Evolutionary conservation across 1,140 invertebrate genomes (phyloP).

Genomic region (Aethina tumida): DNA sequence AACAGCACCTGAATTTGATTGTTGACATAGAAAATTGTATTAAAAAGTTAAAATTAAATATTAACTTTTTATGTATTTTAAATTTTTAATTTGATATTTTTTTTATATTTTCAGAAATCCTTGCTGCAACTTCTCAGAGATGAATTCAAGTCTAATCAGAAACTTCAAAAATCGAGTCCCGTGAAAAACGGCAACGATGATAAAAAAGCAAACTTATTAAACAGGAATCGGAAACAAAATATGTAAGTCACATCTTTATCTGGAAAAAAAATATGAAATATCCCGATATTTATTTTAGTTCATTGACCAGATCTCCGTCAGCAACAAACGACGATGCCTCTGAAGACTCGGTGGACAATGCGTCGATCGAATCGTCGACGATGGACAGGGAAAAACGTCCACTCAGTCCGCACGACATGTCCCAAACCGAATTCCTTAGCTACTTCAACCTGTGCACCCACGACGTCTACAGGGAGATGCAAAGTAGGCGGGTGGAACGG

Average conservation of each 20-base stretch:
- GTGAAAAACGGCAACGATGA: slow-evolving; percentile 29
- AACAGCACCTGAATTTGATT: neutral
- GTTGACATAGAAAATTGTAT: neutral
- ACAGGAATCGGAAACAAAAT: slow-evolving; percentile 32
- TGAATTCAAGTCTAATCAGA: slow-evolving; percentile 27
- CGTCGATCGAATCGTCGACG: slow-evolving; percentile 20
- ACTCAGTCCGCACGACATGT: slow-evolving; percentile 26
- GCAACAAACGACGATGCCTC: slow-evolving; percentile 24
- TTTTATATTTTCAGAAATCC: slow-evolving; percentile 24
- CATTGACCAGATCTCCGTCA: slow-evolving; percentile 16
- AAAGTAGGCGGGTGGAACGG: slow-evolving; percentile 41
- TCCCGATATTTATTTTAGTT: slow-evolving; percentile 2
- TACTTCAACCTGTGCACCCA: slow-evolving; percentile 39
- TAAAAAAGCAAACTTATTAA: slow-evolving; percentile 24
- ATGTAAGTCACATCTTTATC: slow-evolving; percentile 26
- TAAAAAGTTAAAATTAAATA: neutral
- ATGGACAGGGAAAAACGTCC: slow-evolving; percentile 22
- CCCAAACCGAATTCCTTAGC: slow-evolving; percentile 33
- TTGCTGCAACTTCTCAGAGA: slow-evolving; percentile 29
- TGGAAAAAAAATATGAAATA: neutral
- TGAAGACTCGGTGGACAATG: slow-evolving; percentile 25
- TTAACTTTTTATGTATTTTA: neutral
- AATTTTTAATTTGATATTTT: slow-evolving; percentile 2
- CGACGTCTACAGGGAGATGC: slow-evolving; percentile 37
- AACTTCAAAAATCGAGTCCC: slow-evolving; percentile 22